These are phyloP conservation scores for Anguilla obscura DNA, from an alignment of 2,797 vertebrate species.

Conservation along the genomic window DNA sequence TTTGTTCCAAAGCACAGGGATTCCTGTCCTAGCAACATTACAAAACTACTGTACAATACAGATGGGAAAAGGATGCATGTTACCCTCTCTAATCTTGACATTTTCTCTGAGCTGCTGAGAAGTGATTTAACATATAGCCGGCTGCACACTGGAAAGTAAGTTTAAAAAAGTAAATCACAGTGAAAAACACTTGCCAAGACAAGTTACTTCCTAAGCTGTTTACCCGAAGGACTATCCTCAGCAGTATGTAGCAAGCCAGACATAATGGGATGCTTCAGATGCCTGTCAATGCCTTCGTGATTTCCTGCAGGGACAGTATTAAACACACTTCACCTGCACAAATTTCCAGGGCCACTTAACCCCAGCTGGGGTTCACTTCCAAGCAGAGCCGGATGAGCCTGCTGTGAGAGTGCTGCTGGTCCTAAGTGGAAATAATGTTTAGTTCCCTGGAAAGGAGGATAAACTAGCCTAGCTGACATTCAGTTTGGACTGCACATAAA, in stretches of 20 bases:
- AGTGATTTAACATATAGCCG: not conserved
- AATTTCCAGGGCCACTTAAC: not conserved
- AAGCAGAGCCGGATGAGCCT: not conserved
- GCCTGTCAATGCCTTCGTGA: not conserved
- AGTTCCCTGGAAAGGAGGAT: not conserved
- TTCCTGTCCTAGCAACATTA: not conserved
- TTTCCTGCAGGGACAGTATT: not conserved
- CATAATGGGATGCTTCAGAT: not conserved
- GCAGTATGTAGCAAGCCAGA: not conserved
- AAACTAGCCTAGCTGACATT: not conserved
- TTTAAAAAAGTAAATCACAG: not conserved
- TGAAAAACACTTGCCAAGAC: not conserved
- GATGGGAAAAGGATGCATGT: not conserved
- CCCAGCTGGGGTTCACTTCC: not conserved
- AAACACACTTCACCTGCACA: constrained; percentile 4
- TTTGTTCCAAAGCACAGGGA: not conserved
- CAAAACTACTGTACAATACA: not conserved
- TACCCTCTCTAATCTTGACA: not conserved
- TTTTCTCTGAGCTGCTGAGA: not conserved
- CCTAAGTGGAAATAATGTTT: not conserved
- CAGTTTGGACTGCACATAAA: not conserved
- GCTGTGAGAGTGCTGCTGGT: not conserved
- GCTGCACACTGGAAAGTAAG: not conserved
- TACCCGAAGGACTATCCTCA: not conserved
- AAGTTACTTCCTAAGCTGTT: not conserved